Evolutionary conservation across 2,113 vertebrate genomes (phyloP), one percentile per base, ranked within the genome.

Genomic region (Ranitomeya variabilis): DNA sequence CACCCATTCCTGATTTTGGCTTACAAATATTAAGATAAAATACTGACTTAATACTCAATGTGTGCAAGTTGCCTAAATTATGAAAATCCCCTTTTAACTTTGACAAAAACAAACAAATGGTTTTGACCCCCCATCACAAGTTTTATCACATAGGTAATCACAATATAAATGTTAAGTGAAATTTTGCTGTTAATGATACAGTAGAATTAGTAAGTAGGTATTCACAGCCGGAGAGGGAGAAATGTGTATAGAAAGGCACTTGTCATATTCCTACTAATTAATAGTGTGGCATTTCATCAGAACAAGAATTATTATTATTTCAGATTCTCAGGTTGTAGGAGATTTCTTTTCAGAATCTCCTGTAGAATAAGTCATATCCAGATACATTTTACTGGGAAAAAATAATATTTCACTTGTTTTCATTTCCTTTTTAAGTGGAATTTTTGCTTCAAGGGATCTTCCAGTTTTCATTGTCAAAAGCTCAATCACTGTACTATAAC

Each of bases 191-290:
- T 85, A 89, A 89, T 85, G 51, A 84, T 74, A 77, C 37, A 23
- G 71, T 31, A 31, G 26, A 73, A 59, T 23, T 60, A 55, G 66
- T 59, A 51, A 79, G 80, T 57, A 37, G 59, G 76, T 79, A 62
- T 23, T 12, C 87, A 57, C 87, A 85, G 87, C 87, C 55, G 87
- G 81, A 18, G 74, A 52, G 21, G 23, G 71, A 66, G 62, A 88
- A 83, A 71, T 55, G 21, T 55, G 80, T 60, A 77, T 55, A 55
- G 78, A 80, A 83, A 54, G 80, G 14, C 57, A 52, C 87, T 83
- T 55, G 37, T 83, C 55, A 88, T 77, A 88, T 88, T 88, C 45
- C 45, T 19, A 66, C 45, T 83, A 89, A 89, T 85, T 89, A 85
- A 79, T 69, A 79, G 74, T 45, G 60, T 89, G 87, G 52, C 78